These are phyloP conservation scores for Entosphenus tridentatus DNA, from an alignment of 2,113 vertebrate species.

Conservation along the genomic window DNA sequence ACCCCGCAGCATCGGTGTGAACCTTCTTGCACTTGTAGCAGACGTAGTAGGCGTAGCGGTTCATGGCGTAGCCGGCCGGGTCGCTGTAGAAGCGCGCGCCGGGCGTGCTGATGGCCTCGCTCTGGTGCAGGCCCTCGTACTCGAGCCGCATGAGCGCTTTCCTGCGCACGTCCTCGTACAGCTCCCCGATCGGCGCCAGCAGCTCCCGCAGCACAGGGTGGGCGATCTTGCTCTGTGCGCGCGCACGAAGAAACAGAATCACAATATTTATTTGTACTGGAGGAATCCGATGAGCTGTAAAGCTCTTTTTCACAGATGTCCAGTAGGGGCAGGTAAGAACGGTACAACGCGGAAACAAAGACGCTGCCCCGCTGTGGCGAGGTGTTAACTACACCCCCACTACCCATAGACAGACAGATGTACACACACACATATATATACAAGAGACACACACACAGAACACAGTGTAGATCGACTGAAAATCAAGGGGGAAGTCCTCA, in stretches of 20 bases:
- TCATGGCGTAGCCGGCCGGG: constrained; percentile 92
- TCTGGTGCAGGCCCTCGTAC: constrained; percentile 91
- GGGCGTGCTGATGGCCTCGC: constrained; percentile 80
- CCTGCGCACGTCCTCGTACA: constrained; percentile 86
- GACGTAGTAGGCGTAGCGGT: constrained; percentile 94
- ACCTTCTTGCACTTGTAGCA: constrained; percentile 99
- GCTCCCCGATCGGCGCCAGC: constrained; percentile 90
- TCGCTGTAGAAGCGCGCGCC: constrained; percentile 89
- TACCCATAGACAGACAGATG: too few species aligned
- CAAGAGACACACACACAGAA: too few species aligned
- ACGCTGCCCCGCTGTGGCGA: too few species aligned
- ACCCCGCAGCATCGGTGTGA: constrained; percentile 8
- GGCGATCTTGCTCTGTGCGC: constrained; percentile 84
- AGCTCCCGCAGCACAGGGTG: constrained; percentile 83
- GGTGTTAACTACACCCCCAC: too few species aligned
- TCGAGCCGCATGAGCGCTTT: constrained; percentile 92
- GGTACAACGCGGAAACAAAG: background rate
- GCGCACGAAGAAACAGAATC: background rate
- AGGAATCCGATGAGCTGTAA: too few species aligned
- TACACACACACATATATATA: too few species aligned
- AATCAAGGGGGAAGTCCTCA: too few species aligned
- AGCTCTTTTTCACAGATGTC: too few species aligned
- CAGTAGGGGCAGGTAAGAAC: constrained; percentile 11
- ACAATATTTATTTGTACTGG: background rate
- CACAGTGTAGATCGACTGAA: too few species aligned